Percentiles rank a stretch among this genome's conserved stretches.
phyloP scores from a whole-genome alignment of 2,888 invertebrate genomes.

The Nymphalis urticae region DNA sequence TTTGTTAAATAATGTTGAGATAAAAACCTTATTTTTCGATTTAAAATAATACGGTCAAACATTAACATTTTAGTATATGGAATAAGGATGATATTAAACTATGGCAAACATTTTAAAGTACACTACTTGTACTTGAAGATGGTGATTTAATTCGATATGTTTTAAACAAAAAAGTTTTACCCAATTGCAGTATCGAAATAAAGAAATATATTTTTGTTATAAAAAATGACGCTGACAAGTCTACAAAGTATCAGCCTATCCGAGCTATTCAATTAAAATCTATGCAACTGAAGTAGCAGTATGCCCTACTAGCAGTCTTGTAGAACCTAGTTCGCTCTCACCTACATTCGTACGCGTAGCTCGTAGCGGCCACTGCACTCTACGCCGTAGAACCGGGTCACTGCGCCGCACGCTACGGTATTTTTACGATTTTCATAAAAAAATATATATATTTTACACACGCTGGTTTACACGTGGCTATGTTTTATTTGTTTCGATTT shows the following conservation, averaged over 20 bases:
- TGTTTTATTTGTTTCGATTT: slow-evolving; percentile 1
- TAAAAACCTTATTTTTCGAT: slow-evolving; percentile 4
- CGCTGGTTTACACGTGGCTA: slow-evolving; percentile 21
- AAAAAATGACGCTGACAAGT: slow-evolving; percentile 15
- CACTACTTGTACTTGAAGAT: too few relatives aligned
- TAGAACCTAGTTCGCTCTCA: slow-evolving; percentile 41
- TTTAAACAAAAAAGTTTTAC: not conserved
- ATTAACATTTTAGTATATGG: not conserved
- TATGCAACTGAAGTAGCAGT: slow-evolving; percentile 25
- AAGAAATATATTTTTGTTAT: not conserved
- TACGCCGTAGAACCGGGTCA: slow-evolving; percentile 74
- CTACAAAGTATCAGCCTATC: slow-evolving; percentile 6
- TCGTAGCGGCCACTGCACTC: slow-evolving; percentile 71
- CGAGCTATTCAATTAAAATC: slow-evolving; percentile 27
- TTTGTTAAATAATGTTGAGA: slow-evolving; percentile 25
- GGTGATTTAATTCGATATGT: too few relatives aligned
- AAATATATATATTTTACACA: slow-evolving; percentile 29
- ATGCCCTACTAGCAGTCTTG: slow-evolving; percentile 31
- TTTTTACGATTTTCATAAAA: slow-evolving; percentile 39
- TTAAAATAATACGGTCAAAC: not conserved
- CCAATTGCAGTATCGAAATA: not conserved
- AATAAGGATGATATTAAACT: not conserved
- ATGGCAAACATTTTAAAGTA: too few relatives aligned
- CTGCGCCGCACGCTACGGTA: slow-evolving; percentile 47
- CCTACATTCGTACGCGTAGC: slow-evolving; percentile 49